Percentiles rank a stretch among this genome's conserved stretches.
phyloP scores from a whole-genome alignment of 2,113 vertebrate genomes.

The Pseudorasbora parva region DNA sequence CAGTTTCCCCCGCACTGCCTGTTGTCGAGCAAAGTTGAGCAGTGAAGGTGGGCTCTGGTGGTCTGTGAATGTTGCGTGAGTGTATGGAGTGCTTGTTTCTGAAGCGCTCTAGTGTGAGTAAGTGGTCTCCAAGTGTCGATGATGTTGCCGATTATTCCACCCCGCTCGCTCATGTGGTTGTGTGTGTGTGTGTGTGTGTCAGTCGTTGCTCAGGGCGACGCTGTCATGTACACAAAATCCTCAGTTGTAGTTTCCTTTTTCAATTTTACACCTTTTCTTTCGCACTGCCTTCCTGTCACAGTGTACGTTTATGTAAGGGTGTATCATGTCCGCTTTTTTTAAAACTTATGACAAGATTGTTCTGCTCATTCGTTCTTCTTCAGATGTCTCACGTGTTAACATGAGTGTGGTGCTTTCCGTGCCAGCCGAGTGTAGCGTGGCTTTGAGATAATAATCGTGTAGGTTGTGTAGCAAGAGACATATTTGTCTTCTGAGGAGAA shows the following conservation, averaged over 20 bases:
- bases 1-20: neutral
- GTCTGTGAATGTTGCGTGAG: slow-evolving; percentile 1
- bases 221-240: neutral
- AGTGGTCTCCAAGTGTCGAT: slow-evolving; percentile 26
- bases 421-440: neutral
- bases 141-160: slow-evolving; percentile 16
- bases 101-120: slow-evolving; percentile 6
- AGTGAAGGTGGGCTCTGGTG: neutral
- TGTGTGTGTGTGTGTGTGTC: neutral
- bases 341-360: slow-evolving; percentile 13
- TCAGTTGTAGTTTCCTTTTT: slow-evolving; percentile 4
- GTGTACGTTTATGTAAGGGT: neutral
- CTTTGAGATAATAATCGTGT: slow-evolving; percentile 28
- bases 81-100: slow-evolving; percentile 7
- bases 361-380: neutral
- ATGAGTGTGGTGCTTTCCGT: neutral
- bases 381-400: neutral
- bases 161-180: neutral
- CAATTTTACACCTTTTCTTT: slow-evolving; percentile 5
- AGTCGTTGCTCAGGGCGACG: neutral
- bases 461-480: neutral
- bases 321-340: slow-evolving; percentile 1
- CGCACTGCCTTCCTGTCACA: neutral
- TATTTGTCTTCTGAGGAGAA: slow-evolving; percentile 50
- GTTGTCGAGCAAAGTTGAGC: slow-evolving; percentile 3